phyloP scores from a whole-genome alignment of 1,140 invertebrate species.

The Sarcophaga peregrina region DNA sequence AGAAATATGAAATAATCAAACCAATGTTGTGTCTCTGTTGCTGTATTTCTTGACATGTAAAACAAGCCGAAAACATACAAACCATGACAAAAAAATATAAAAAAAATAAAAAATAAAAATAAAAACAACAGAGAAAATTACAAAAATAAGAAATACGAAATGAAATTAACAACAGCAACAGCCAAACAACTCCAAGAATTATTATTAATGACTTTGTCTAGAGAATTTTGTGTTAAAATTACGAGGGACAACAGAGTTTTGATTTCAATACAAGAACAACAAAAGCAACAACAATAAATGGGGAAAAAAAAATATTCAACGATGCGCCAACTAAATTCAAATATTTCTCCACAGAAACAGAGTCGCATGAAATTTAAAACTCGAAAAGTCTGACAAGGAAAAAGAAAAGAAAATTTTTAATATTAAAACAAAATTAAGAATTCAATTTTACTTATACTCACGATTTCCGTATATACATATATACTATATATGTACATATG shows the following conservation, averaged over 20 bases:
- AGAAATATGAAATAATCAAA: not conserved
- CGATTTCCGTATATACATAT: constrained; percentile 17
- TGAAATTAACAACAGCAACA: constrained; percentile 23
- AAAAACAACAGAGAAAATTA: no score
- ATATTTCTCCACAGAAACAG: not conserved
- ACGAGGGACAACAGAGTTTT: constrained; percentile 35
- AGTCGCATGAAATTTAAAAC: constrained; percentile 34
- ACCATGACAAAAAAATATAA: constrained; percentile 26
- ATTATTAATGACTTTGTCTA: constrained; percentile 54
- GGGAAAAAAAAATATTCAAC: not conserved
- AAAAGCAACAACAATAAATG: not conserved
- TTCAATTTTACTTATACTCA: not conserved
- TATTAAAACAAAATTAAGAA: not conserved
- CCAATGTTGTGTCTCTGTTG: not conserved
- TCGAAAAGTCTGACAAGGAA: not conserved
- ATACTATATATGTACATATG: constrained; percentile 2
- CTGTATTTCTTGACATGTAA: constrained; percentile 34
- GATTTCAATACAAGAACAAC: constrained; percentile 27
- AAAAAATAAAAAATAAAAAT: not conserved
- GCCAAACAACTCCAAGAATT: constrained; percentile 41
- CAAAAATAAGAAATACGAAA: not conserved
- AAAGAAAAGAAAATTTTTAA: no score
- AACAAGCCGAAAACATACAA: constrained; percentile 39
- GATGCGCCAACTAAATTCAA: constrained; percentile 16
- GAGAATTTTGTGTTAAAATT: constrained; percentile 49